phyloP scores from a whole-genome alignment of 1,140 invertebrate species.

The Hydropsyche tenuis region DNA sequence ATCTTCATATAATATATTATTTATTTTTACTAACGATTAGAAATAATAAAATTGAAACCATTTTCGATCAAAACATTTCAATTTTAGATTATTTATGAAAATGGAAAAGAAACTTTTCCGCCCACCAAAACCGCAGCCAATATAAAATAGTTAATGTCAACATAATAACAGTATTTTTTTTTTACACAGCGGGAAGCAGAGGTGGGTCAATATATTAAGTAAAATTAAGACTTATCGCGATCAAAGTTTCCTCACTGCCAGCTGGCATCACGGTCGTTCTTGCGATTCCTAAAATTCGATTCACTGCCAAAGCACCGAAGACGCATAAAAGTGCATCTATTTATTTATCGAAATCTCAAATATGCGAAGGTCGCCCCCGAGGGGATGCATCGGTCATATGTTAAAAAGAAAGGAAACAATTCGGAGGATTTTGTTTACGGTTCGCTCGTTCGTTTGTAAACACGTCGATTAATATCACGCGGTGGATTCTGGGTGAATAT shows the following conservation, averaged over 20 bases:
- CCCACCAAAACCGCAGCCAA: too few relatives aligned
- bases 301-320: background rate
- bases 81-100: too few relatives aligned
- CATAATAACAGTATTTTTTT: too few relatives aligned
- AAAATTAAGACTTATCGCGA: background rate
- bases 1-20: too few relatives aligned
- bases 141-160: too few relatives aligned
- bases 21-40: too few relatives aligned
- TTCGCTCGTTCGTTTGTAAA: background rate
- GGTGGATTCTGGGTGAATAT: background rate
- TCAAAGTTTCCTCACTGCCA: background rate
- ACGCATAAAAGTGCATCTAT: constrained; percentile 11
- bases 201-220: background rate
- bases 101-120: too few relatives aligned
- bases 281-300: background rate
- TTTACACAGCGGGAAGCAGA: too few relatives aligned
- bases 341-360: background rate
- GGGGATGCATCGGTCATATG: background rate
- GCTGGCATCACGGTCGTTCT: background rate
- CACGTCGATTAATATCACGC: background rate
- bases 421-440: background rate
- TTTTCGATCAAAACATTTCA: too few relatives aligned
- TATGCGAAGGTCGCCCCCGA: background rate
- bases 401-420: background rate
- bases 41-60: too few relatives aligned